Evolutionary conservation across 2,113 vertebrate species (phyloP), one percentile per base, ranked within the genome.

Genomic region (Zeus faber): DNA sequence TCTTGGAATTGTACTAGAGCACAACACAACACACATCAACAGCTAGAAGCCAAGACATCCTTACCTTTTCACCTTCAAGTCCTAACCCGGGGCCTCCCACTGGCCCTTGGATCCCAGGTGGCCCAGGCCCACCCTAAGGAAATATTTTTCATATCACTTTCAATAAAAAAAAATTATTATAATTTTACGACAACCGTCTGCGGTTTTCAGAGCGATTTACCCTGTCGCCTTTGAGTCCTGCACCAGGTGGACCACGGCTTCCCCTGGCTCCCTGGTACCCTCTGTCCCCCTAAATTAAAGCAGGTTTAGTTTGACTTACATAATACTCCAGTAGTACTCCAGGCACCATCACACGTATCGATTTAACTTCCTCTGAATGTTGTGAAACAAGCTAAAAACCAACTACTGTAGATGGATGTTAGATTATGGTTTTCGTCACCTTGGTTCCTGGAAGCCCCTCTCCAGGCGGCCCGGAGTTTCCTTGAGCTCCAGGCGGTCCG

Each of bases 361-460:
- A n/a, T n/a, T n/a, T n/a, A n/a, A n/a, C n/a, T n/a, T n/a, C n/a
- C n/a, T n/a, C n/a, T n/a, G n/a, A n/a, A n/a, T 8, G 4, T 35
- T 35, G 9, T 35, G 3, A 35, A 8, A 35, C 5, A 1, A 35
- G 3, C 14, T 35, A 29, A 29, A 29, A 29, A 29, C 4, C 4
- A 29, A 29, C 9, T n/a, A n/a, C n/a, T n/a, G n/a, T n/a, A n/a
- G n/a, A n/a, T n/a, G n/a, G n/a, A n/a, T n/a, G n/a, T n/a, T n/a
- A n/a, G n/a, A n/a, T n/a, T n/a, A n/a, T n/a, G n/a, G n/a, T n/a
- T n/a, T n/a, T n/a, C n/a, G n/a, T 63, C 76, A 94, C 93, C 89
- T 98, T 97, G 26, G 86, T 71, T 11, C 93, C 93, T 62, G 87
- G 87, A 60, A 92, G 57, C 18, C 92, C 93, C 54, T 95, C 90